Conservation (phyloP, 2,797 vertebrate genomes). For the Protonibea diacanthus region DNA sequence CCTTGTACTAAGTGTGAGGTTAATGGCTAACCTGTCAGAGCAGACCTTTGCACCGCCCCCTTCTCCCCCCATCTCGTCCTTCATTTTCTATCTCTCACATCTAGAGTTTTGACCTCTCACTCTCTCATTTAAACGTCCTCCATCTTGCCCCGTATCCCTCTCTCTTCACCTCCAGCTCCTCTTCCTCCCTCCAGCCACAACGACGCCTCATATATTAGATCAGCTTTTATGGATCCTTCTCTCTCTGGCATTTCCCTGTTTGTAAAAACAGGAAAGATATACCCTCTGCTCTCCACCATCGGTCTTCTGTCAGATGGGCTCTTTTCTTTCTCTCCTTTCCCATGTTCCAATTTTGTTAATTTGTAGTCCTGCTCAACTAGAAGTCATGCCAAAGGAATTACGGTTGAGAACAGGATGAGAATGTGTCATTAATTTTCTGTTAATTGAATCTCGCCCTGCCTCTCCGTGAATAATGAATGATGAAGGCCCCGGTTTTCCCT, state of each 20-base stretch:
- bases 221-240: slow-evolving; percentile 50
- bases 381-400: slow-evolving; percentile 70
- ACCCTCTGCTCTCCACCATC: slow-evolving; percentile 18
- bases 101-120: slow-evolving; percentile 55
- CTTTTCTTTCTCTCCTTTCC: slow-evolving; percentile 10
- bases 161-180: slow-evolving; percentile 26
- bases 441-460: slow-evolving; percentile 61
- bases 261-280: slow-evolving; percentile 45
- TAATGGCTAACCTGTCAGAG: slow-evolving; percentile 70
- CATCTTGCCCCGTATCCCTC: slow-evolving; percentile 16
- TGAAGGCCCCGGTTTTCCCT: slow-evolving; percentile 13
- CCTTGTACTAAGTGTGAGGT: slow-evolving; percentile 63
- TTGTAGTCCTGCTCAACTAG: slow-evolving; percentile 21
- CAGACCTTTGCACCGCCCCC: slow-evolving; percentile 33
- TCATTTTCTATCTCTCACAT: slow-evolving; percentile 43
- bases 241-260: slow-evolving; percentile 45
- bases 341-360: slow-evolving; percentile 42
- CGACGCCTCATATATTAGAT: slow-evolving; percentile 50
- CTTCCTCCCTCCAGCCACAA: slow-evolving; percentile 38
- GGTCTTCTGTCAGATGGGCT: slow-evolving; percentile 8
- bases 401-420: slow-evolving; percentile 45
- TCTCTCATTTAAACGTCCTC: slow-evolving; percentile 32
- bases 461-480: slow-evolving; percentile 40
- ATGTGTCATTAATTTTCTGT: slow-evolving; percentile 63
- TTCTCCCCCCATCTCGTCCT: slow-evolving; percentile 24